Base-by-base conservation (phyloP, 2,797 vertebrate species). In the Heterohyrax brucei region DNA sequence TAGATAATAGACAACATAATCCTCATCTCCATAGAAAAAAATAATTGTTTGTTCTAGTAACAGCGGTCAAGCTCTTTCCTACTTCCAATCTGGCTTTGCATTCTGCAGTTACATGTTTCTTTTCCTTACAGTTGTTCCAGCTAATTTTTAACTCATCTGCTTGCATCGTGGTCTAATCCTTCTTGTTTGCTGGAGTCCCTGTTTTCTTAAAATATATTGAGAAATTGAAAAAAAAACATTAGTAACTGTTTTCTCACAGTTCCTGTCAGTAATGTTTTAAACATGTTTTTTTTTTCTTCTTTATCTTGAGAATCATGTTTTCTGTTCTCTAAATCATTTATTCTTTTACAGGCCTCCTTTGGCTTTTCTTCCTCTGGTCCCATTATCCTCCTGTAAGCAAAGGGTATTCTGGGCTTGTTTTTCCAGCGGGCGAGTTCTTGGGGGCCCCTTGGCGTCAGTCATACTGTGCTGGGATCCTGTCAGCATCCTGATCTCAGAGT, bases 241-340 rank as follows among this genome's bases (percentile, higher is more conserved):
- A 53, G 13, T 53, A 53, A 53, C 13, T 53, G 50, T 53, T 53
- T 22, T 16, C 1, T 24, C 73, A 19, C 9, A 3, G 18, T 91
- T 94, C 28, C 39, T 83, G 2, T 85, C 24, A 89, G 46, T 62
- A 39, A 46, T 72, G 18, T 81, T 84, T 93, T 66, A 87, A 93
- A 70, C 7, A 7, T 24, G 56, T 22, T 18, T 80, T 39, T 39
- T 39, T 39, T 88, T 90, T 30, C 30, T 12, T 95, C 18, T 48
- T 85, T 83, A 14, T 33, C 12, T n/a, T 70, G n/a, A 83, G 3
- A 64, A 28, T 82, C 53, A 76, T 24, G 4, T 33, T 4, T 39
- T 86, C 19, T 39, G n/a, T 79, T 76, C 21, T 89, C 50, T 24
- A 12, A 76, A 68, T 39, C 2, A 22, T 59, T 96, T n/a, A 75